Evolutionary conservation across 1,140 invertebrate species (phyloP).

Genomic region (Pachyrhynchus sulphureomaculatus): DNA sequence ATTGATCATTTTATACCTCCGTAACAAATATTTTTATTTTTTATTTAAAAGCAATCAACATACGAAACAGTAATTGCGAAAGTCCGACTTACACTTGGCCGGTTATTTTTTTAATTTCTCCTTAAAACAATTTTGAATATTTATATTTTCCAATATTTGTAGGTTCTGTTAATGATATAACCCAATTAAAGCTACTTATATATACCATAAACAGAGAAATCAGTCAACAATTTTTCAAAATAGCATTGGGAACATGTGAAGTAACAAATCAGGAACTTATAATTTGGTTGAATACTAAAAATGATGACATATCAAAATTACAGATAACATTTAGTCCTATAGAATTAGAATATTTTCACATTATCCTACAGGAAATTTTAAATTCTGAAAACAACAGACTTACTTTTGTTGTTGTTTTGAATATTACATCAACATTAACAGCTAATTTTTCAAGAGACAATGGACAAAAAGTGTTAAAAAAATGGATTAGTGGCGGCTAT

Average conservation of each 20-base stretch:
- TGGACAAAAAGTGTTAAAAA: constrained; percentile 36
- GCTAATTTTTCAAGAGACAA: constrained; percentile 29
- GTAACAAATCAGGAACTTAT: constrained; percentile 36
- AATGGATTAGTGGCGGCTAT: constrained; percentile 38
- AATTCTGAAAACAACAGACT: constrained; percentile 28
- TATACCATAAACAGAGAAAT: constrained; percentile 39
- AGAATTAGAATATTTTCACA: constrained; percentile 44
- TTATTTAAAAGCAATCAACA: no score
- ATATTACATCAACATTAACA: constrained; percentile 39
- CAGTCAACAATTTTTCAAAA: constrained; percentile 37
- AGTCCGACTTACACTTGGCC: not conserved
- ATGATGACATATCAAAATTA: constrained; percentile 37
- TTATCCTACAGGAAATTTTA: constrained; percentile 40
- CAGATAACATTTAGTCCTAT: constrained; percentile 33
- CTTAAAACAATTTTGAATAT: not conserved
- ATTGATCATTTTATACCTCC: no score
- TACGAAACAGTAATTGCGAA: not conserved
- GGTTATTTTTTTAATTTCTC: not conserved
- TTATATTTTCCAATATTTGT: constrained; percentile 2
- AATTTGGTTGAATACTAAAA: constrained; percentile 39
- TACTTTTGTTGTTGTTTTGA: constrained; percentile 34
- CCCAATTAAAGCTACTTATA: constrained; percentile 32
- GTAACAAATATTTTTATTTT: no score
- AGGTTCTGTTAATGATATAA: constrained; percentile 21
- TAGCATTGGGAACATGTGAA: constrained; percentile 38